Conservation (phyloP, 2,113 vertebrate species). For the Megaceryle maxima region DNA sequence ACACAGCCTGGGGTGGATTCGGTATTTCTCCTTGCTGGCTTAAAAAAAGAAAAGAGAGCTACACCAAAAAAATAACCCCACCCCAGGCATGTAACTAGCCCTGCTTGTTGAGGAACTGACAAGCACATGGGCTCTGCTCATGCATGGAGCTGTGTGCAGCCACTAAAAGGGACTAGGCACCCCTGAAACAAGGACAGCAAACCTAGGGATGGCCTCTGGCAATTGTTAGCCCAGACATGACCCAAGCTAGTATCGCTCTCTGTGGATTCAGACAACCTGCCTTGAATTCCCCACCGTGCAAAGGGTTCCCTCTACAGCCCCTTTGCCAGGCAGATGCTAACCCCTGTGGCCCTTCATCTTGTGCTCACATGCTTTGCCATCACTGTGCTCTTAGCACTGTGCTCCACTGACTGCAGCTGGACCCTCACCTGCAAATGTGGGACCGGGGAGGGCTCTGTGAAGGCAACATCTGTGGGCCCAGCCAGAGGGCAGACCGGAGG, state of each 20-base stretch:
- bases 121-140: not conserved
- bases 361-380: not conserved
- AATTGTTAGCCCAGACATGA: not conserved
- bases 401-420: rapidly evolving
- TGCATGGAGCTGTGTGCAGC: not conserved
- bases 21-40: not conserved
- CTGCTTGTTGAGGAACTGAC: not conserved
- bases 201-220: not conserved
- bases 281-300: not conserved
- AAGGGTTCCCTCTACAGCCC: not conserved
- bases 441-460: not conserved
- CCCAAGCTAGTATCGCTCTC: rapidly evolving
- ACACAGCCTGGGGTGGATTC: not conserved
- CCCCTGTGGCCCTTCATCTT: not conserved
- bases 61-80: not conserved
- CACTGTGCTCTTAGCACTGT: rapidly evolving
- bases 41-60: not conserved
- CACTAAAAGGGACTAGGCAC: not conserved
- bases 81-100: not conserved
- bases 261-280: not conserved
- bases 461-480: rapidly evolving
- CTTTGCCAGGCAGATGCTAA: not conserved
- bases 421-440: rapidly evolving
- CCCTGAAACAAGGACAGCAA: not conserved
- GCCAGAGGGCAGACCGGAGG: not conserved